These are phyloP conservation scores for Cyphotilapia sp. DNA, from an alignment of 2,113 vertebrate genomes.

Conservation along the genomic window DNA sequence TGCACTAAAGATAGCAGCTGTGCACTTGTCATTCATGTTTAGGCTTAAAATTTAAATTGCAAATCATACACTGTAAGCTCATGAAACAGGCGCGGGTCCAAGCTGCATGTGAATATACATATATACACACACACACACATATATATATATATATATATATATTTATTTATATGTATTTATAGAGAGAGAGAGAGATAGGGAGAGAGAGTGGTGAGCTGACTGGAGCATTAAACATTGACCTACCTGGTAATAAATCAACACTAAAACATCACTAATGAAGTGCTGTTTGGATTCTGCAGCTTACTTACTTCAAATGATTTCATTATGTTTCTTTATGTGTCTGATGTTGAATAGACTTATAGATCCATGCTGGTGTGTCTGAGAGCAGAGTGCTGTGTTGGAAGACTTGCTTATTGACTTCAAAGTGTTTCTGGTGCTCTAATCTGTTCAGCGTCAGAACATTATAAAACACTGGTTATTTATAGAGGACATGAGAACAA, in stretches of 20 bases:
- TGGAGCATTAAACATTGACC: neutral
- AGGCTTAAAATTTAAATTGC: neutral
- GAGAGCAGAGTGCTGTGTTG: neutral
- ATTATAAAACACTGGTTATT: neutral
- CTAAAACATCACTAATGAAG: neutral
- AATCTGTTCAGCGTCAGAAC: neutral
- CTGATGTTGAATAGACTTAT: neutral
- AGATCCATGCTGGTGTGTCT: neutral
- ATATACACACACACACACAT: neutral
- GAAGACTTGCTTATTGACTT: neutral
- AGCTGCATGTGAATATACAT: rapidly evolving
- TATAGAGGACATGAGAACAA: neutral
- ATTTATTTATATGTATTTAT: no score
- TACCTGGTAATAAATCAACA: neutral
- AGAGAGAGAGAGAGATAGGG: rapidly evolving
- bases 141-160: rapidly evolving
- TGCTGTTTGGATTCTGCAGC: neutral
- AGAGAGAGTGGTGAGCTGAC: neutral
- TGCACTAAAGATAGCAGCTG: neutral
- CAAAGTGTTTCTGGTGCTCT: neutral
- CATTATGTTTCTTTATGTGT: neutral
- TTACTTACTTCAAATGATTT: neutral
- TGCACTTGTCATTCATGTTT: neutral
- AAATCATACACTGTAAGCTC: neutral
- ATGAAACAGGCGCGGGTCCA: rapidly evolving